These are phyloP conservation scores for Dasyurus viverrinus DNA, from an alignment of 2,113 vertebrate genomes.

Conservation along the genomic window DNA sequence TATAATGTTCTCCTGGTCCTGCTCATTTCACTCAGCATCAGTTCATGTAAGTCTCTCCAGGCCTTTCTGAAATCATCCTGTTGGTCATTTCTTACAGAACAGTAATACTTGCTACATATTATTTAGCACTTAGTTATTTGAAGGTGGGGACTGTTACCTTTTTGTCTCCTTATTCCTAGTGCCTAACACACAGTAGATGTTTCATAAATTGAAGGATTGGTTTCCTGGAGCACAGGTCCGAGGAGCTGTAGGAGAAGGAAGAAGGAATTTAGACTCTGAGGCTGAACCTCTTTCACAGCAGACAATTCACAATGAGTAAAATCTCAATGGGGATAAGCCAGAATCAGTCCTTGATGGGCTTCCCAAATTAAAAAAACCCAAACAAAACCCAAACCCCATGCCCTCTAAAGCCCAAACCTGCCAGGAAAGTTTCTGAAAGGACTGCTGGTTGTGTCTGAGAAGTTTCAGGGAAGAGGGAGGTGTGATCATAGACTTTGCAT, in stretches of 20 bases:
- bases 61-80: too few relatives aligned
- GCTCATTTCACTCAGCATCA: too few relatives aligned
- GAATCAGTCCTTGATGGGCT: background rate
- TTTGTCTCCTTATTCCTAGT: background rate
- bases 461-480: background rate
- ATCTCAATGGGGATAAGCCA: background rate
- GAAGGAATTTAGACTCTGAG: background rate
- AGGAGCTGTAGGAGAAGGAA: background rate
- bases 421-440: background rate
- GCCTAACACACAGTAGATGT: background rate
- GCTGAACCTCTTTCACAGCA: background rate
- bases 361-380: background rate
- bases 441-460: conserved; percentile 22
- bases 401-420: background rate
- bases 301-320: background rate
- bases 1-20: too few relatives aligned
- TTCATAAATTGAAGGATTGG: background rate
- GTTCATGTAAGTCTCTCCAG: too few relatives aligned
- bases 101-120: background rate
- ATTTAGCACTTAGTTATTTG: background rate
- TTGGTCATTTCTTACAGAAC: too few relatives aligned
- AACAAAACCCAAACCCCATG: background rate
- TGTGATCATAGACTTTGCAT: conserved; percentile 32
- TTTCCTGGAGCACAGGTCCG: background rate
- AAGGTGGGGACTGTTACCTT: background rate